Evolutionary conservation across 1,140 invertebrate species (phyloP).

Genomic region (Pararge aegeria): DNA sequence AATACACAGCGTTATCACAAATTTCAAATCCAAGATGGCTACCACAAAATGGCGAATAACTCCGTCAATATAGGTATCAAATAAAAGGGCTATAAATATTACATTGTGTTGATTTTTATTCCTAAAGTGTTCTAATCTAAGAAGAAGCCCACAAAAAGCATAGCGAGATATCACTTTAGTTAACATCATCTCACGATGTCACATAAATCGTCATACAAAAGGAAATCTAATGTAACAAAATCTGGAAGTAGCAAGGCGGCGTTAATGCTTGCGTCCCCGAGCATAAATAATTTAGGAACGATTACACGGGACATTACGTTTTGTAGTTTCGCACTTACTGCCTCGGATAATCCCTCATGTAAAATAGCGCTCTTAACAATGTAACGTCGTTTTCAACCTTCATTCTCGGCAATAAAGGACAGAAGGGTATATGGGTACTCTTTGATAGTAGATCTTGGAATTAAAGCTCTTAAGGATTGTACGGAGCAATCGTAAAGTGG

Average conservation of each 20-base stretch:
- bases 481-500: neutral
- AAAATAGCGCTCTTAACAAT: conserved; percentile 10
- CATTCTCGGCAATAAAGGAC: neutral
- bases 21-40: too few species aligned
- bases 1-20: too few species aligned
- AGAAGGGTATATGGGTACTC: neutral
- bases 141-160: too few species aligned
- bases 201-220: too few species aligned
- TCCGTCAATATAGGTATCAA: too few species aligned
- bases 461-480: neutral
- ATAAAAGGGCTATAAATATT: too few species aligned
- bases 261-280: conserved; percentile 15
- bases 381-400: conserved; percentile 6
- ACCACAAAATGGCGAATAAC: too few species aligned
- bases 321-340: conserved; percentile 35
- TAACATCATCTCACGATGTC: too few species aligned
- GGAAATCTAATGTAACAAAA: conserved; percentile 9
- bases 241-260: neutral
- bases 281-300: conserved; percentile 33
- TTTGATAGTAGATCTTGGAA: neutral
- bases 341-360: conserved; percentile 29
- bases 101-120: too few species aligned
- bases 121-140: too few species aligned
- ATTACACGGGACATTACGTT: conserved; percentile 36
- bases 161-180: too few species aligned